Evolutionary conservation across 2,888 invertebrate genomes (phyloP).

Genomic region (Macrophya alboannulata): DNA sequence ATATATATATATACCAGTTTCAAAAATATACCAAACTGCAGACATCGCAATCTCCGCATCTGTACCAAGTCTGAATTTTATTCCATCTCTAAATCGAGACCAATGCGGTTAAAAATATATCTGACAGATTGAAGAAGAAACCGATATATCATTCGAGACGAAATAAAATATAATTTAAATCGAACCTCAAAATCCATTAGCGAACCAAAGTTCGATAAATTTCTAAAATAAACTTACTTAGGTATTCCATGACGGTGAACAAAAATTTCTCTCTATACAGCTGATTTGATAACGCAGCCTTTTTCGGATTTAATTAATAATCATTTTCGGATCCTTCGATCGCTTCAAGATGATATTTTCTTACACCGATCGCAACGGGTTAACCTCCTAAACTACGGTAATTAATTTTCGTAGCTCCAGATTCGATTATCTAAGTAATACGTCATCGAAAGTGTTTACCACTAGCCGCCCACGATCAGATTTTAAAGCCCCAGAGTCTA

Average conservation of each 20-base stretch:
- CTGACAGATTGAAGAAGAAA: background rate
- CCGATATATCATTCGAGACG: background rate
- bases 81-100: background rate
- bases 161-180: background rate
- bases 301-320: background rate
- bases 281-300: background rate
- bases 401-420: background rate
- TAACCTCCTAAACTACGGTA: slow-evolving; percentile 37
- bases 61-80: background rate
- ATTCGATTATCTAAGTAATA: slow-evolving; percentile 4
- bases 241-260: slow-evolving; percentile 10
- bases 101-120: background rate
- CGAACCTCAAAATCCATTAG: background rate
- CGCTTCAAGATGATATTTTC: slow-evolving; percentile 6
- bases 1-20: slow-evolving; percentile 20
- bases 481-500: background rate
- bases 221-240: slow-evolving; percentile 23
- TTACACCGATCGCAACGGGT: background rate
- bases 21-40: slow-evolving; percentile 18
- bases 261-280: too few relatives aligned
- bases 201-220: slow-evolving; percentile 9
- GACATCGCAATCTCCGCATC: background rate
- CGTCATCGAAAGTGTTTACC: slow-evolving; percentile 5
- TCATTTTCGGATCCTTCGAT: slow-evolving; percentile 23
- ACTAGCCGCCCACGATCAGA: background rate